A percentile compares a stretch with the other conserved stretches of the same genome.
These are phyloP conservation scores for Trematomus bernacchii DNA, from an alignment of 2,797 vertebrate genomes.

Conservation along the genomic window DNA sequence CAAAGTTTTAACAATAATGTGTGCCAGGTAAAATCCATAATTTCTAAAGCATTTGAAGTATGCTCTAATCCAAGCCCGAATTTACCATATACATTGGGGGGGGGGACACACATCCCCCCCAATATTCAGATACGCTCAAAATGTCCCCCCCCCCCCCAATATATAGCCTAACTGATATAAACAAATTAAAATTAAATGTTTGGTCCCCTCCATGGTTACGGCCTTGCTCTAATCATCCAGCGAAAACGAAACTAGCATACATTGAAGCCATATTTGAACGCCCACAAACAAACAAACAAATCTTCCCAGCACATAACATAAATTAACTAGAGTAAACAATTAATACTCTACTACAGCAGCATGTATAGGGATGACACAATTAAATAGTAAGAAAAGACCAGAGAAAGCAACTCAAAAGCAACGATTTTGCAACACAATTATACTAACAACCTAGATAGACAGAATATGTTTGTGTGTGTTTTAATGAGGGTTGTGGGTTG, in stretches of 20 bases:
- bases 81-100: too few relatives aligned
- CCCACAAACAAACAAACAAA: background rate
- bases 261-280: constrained; percentile 3
- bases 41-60: constrained; percentile 20
- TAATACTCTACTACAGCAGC: background rate
- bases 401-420: constrained; percentile 10
- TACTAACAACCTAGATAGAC: background rate
- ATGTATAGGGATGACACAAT: background rate
- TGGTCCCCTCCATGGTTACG: too few relatives aligned
- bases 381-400: background rate
- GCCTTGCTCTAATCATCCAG: constrained; percentile 23
- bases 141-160: too few relatives aligned
- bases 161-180: too few relatives aligned
- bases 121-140: too few relatives aligned
- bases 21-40: constrained; percentile 15
- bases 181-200: too few relatives aligned
- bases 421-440: constrained; percentile 7
- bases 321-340: constrained; percentile 16
- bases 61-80: constrained; percentile 17
- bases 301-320: background rate
- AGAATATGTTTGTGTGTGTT: background rate
- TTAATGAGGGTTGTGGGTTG: background rate
- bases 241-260: constrained; percentile 23
- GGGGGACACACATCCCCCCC: too few relatives aligned
- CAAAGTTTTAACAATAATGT: constrained; percentile 24